A percentile compares a stretch with the other conserved stretches of the same genome.
Evolutionary conservation across 2,113 vertebrate genomes (phyloP).

Genomic region (Takifugu bimaculatus): DNA sequence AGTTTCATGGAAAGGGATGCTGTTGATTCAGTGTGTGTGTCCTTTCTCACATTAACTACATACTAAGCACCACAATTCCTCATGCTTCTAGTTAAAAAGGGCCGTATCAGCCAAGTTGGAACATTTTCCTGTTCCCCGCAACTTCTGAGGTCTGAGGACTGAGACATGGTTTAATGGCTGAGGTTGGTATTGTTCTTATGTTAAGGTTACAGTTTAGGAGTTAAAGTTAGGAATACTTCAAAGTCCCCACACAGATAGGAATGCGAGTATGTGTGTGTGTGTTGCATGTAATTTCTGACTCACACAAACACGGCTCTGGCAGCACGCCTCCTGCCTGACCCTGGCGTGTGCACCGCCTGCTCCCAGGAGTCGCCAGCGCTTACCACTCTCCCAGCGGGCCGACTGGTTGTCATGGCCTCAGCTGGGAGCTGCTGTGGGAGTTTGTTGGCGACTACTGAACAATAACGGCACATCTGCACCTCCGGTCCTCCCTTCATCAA

Average conservation of each 20-base stretch:
- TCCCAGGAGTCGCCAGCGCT: slow-evolving; percentile 35
- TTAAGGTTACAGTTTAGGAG: no score
- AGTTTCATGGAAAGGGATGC: slow-evolving; percentile 1
- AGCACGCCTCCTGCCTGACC: slow-evolving; percentile 10
- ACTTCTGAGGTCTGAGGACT: no score
- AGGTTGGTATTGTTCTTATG: no score
- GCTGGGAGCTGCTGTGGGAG: background rate
- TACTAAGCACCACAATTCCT: no score
- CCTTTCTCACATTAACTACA: no score
- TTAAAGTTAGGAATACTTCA: no score
- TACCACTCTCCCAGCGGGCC: slow-evolving; percentile 43
- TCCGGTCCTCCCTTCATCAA: no score
- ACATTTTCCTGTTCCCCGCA: no score
- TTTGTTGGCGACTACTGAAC: no score
- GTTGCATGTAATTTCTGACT: background rate
- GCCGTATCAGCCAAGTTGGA: no score
- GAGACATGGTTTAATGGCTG: no score
- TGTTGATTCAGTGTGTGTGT: background rate
- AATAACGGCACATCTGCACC: background rate
- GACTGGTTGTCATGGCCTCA: slow-evolving; percentile 43
- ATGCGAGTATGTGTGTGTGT: background rate
- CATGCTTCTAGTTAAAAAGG: no score
- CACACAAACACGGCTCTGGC: background rate
- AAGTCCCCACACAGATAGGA: background rate
- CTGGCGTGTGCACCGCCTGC: slow-evolving; percentile 12